Evolutionary conservation across 1,140 invertebrate genomes (phyloP).

Genomic region (Cydia splendana): DNA sequence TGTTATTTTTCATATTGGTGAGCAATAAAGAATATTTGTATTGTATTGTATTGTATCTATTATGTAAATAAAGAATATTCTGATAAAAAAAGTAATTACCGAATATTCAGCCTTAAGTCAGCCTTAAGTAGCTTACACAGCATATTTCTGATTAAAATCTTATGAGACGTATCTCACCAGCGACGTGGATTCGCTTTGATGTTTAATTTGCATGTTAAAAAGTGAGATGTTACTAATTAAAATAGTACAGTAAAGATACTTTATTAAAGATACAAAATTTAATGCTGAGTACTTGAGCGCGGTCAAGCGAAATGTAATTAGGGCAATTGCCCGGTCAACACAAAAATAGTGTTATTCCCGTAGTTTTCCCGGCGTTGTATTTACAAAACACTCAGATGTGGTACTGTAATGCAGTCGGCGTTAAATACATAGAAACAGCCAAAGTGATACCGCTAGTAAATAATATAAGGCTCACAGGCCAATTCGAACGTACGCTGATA

Average conservation of each 20-base stretch:
- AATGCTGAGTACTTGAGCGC: neutral
- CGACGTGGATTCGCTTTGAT: no score
- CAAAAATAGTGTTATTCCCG: neutral
- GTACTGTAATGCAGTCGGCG: neutral
- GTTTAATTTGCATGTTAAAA: no score
- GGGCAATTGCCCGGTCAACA: neutral
- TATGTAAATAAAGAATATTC: no score
- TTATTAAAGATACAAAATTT: neutral
- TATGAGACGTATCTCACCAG: neutral
- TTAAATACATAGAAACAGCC: neutral
- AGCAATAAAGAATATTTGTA: no score
- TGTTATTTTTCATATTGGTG: no score
- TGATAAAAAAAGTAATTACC: no score
- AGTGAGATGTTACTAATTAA: no score
- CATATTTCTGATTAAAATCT: neutral
- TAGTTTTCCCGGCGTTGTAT: neutral
- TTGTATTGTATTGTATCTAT: no score
- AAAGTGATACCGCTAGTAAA: no score
- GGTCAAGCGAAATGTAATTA: conserved; percentile 11
- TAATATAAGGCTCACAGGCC: no score
- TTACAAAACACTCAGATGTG: neutral
- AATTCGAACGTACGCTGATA: no score
- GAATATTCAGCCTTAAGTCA: neutral
- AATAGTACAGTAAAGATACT: no score
- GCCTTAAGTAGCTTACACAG: neutral